These are phyloP conservation scores for Andrena praecox DNA, from an alignment of 2,888 invertebrate genomes.

Conservation along the genomic window DNA sequence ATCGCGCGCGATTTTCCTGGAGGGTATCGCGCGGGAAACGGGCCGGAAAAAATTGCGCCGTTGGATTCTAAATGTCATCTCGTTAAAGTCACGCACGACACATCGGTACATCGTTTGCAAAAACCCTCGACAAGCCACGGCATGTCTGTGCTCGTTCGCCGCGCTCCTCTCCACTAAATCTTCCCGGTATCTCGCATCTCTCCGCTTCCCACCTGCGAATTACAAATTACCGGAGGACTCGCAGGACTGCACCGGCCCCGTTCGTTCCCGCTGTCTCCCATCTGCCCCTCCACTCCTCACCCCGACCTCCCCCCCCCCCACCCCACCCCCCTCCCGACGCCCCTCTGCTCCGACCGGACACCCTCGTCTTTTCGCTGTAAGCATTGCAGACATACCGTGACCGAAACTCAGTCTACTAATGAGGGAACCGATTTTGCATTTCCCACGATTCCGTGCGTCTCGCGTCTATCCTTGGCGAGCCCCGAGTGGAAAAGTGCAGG, in stretches of 20 bases:
- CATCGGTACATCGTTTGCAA: conserved; percentile 70
- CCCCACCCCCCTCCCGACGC: too few relatives aligned
- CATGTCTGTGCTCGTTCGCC: conserved; percentile 65
- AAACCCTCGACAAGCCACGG: conserved; percentile 71
- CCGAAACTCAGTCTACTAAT: conserved; percentile 48
- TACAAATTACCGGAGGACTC: conserved; percentile 75
- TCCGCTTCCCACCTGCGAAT: conserved; percentile 77
- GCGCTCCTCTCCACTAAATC: conserved; percentile 73
- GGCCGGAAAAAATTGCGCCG: conserved; percentile 44
- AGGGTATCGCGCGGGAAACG: conserved; percentile 14
- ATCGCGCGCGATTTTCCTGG: not conserved
- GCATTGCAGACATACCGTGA: conserved; percentile 51
- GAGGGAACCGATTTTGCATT: conserved; percentile 3
- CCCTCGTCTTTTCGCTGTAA: conserved; percentile 24
- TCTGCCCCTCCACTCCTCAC: not conserved
- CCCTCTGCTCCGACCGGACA: not conserved
- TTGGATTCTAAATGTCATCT: conserved; percentile 69
- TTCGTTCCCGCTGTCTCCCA: conserved; percentile 23
- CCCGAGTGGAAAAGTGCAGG: not conserved
- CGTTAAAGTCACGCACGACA: conserved; percentile 71
- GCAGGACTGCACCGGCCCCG: conserved; percentile 56
- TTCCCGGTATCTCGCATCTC: conserved; percentile 74
- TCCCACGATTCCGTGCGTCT: not conserved
- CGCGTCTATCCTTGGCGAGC: not conserved
- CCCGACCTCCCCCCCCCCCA: too few relatives aligned